Percentiles rank a stretch among this genome's conserved stretches.
Evolutionary conservation across 64 coral and sea anemone genomes (phyloP).

Genomic region (Stichodactyla helianthus): DNA sequence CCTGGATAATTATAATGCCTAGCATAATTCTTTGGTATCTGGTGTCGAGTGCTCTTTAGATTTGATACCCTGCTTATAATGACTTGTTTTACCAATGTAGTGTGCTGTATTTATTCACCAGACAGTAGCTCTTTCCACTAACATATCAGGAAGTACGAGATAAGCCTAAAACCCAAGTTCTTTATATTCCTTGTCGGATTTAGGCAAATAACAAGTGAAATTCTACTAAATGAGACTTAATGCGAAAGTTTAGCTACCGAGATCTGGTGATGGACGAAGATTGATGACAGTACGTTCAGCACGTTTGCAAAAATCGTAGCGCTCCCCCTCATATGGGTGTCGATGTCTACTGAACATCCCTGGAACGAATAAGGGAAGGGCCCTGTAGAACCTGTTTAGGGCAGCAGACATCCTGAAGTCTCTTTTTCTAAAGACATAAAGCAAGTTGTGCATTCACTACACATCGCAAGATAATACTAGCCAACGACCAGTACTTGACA

Average conservation of each 20-base stretch:
- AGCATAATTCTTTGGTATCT: not conserved
- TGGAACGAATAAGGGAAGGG: not conserved
- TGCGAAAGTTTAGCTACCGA: not conserved
- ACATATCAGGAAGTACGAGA: not conserved
- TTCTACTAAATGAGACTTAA: not conserved
- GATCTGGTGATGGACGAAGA: conserved; percentile 9
- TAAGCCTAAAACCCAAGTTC: not conserved
- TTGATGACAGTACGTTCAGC: not conserved
- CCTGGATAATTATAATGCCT: not conserved
- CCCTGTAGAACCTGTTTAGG: not conserved
- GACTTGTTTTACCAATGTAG: not conserved
- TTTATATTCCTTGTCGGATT: not conserved
- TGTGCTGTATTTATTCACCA: not conserved
- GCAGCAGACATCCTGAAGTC: not conserved
- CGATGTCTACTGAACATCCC: not conserved
- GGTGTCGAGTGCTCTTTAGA: not conserved
- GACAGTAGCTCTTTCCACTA: not conserved
- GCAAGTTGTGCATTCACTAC: not conserved
- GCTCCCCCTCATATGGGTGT: not conserved
- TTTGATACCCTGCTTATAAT: not conserved
- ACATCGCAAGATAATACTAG: not conserved
- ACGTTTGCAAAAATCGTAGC: not conserved
- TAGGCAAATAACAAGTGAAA: not conserved
- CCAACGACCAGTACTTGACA: not conserved
- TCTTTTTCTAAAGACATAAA: not conserved